These are phyloP conservation scores for Chelon labrosus DNA, from an alignment of 2,797 vertebrate genomes.

Conservation along the genomic window DNA sequence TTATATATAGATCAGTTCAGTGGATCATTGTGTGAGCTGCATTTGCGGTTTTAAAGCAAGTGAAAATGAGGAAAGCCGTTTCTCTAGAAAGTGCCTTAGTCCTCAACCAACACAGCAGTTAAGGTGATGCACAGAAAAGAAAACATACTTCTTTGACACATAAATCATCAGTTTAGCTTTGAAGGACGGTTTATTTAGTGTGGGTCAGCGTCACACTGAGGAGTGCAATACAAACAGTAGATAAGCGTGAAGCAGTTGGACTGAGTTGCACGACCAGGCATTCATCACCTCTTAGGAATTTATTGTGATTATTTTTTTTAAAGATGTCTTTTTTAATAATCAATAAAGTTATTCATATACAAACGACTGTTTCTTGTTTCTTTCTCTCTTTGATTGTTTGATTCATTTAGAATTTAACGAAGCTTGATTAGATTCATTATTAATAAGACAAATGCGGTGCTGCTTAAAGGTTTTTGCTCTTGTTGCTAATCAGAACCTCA, in stretches of 20 bases:
- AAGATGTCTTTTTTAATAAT: constrained; percentile 85
- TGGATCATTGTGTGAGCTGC: constrained; percentile 21
- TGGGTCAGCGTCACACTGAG: constrained; percentile 5
- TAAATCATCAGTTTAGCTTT: constrained; percentile 8
- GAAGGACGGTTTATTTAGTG: neutral
- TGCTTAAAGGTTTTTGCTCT: no score
- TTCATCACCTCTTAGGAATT: constrained; percentile 64
- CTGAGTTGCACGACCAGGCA: constrained; percentile 87
- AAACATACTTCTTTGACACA: neutral
- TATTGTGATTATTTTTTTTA: constrained; percentile 27
- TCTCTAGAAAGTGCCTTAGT: constrained; percentile 94
- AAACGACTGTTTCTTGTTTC: neutral
- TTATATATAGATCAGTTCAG: constrained; percentile 23
- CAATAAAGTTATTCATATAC: constrained; percentile 94
- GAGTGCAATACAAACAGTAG: constrained; percentile 15
- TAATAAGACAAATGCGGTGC: neutral
- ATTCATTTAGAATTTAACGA: neutral
- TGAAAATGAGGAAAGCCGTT: constrained; percentile 36
- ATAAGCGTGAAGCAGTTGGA: constrained; percentile 24
- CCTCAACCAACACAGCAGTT: constrained; percentile 86
- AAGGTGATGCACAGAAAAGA: constrained; percentile 66
- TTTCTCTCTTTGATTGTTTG: neutral
- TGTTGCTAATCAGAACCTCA: no score
- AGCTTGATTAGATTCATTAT: neutral
- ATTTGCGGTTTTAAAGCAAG: constrained; percentile 18